Base-by-base conservation (phyloP, 1,140 invertebrate genomes). In the Drosophila suzukii region DNA sequence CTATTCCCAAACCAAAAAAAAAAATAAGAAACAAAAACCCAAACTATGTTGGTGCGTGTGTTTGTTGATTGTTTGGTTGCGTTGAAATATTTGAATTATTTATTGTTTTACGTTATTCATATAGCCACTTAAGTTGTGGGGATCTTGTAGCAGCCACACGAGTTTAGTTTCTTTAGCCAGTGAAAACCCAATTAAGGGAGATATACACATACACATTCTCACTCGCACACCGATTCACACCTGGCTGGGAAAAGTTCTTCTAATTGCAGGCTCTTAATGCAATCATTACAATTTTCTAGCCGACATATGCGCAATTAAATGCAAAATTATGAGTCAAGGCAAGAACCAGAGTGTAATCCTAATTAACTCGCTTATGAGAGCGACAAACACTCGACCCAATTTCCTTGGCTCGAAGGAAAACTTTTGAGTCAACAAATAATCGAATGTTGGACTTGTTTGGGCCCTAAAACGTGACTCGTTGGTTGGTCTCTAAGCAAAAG, bases 211-310 rank as follows among this genome's bases (percentile, higher is more conserved):
- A 13, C 30, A 6, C 27, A 17, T 13, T 3, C 12, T 12, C 47
- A 59, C 60, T 8, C 27, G 41, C 27, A 60, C 32, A 20, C 32
- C 12, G 17, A 27, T 6, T 11, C 24, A 15, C 54, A 59, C 54
- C 65, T 59, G 53, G 15, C 43, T 54, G 55, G 57, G 51, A 17
- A 15, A 78, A 88, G 74, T 50, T 79, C 59, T 79, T 66, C 71
- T 86, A 88, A 86, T 82, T 82, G 82, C 77, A 66, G 78, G 49
- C 79, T 82, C 70, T 82, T 79, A 81, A 84, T 86, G 77, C 80
- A 85, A 85, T 85, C 75, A 78, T 67, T 73, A 88, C 75, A 66
- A 55, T 66, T 73, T 79, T 62, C 66, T 30, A 58, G 43, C 54
- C 49, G 49, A 59, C 70, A 73, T 47, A 63, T 47, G 57, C 30